Base-by-base conservation (phyloP, 2,113 vertebrate species). In the Gymnocephalus cernua region DNA sequence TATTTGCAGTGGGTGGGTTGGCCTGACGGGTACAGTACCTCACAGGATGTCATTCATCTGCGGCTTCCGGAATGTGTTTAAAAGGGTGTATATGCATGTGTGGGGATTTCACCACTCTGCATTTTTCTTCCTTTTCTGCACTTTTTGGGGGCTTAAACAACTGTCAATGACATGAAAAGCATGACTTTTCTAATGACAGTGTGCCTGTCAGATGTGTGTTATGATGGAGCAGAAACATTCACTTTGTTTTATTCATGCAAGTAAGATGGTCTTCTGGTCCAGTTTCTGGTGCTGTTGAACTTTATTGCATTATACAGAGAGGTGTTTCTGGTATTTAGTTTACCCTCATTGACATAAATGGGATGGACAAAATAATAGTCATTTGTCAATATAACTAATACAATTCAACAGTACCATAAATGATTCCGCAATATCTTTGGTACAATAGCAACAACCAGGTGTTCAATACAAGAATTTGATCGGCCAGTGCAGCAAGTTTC, bases 1-100 rank as follows among this genome's bases (percentile, higher is more conserved):
- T 81, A 66, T 86, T 63, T 88, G 76, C 73, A 72, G 77, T 85
- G 88, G 87, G 82, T 73, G 89, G 83, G 77, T 83, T 77, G 83
- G 73, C 18, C 84, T 51, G 83, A 66, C 50, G 67, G 85, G 83
- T 84, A 89, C 85, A 85, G 90, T 91, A 88, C 90, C 91, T 89
- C 88, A 89, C 90, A 93, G 90, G 85, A 86, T 83, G 84, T 80
- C 82, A 90, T 91, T 93, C 88, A 92, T 88, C 76, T 48, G 69
- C 62, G 6, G 84, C 68, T 90, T 89, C 86, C 69, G 73, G 83
- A 82, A 74, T 79, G 79, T 90, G 73, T 83, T 69, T 79, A 71
- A 91, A 88, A 79, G 50, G 50, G 44, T 79, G 80, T 63, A 64
- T 63, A 27, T 58, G 69, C 23, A 38, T 75, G 53, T 74, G 74